Evolutionary conservation across 2,113 vertebrate genomes (phyloP).

Genomic region (Pogonocichla stellata): DNA sequence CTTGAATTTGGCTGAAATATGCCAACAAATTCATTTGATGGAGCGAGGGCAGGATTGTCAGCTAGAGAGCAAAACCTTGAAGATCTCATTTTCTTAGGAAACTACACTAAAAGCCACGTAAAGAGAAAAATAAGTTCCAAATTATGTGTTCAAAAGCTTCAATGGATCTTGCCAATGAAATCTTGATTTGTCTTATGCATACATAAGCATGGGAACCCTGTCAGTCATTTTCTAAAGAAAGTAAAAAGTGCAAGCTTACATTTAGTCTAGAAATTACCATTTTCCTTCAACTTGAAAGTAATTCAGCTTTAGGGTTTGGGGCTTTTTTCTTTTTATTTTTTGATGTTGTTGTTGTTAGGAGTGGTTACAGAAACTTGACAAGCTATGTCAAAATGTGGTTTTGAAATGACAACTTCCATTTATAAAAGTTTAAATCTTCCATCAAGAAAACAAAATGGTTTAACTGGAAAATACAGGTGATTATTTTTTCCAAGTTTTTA

Average conservation of each 20-base stretch:
- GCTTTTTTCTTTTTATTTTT: background rate
- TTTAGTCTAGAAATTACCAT: background rate
- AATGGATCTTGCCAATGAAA: background rate
- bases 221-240: background rate
- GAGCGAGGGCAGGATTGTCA: background rate
- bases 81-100: background rate
- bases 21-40: background rate
- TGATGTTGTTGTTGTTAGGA: background rate
- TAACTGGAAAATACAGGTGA: background rate
- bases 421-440: background rate
- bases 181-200: background rate
- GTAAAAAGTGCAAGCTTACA: background rate
- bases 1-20: background rate
- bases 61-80: background rate
- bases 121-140: background rate
- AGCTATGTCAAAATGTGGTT: background rate
- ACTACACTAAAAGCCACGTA: background rate
- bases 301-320: background rate
- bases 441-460: background rate
- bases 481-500: background rate
- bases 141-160: background rate
- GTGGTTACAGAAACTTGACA: background rate
- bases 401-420: conserved; percentile 2
- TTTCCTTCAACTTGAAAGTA: background rate
- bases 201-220: background rate